These are phyloP conservation scores for Melopsittacus undulatus DNA, from an alignment of 2,797 vertebrate species.

Conservation along the genomic window DNA sequence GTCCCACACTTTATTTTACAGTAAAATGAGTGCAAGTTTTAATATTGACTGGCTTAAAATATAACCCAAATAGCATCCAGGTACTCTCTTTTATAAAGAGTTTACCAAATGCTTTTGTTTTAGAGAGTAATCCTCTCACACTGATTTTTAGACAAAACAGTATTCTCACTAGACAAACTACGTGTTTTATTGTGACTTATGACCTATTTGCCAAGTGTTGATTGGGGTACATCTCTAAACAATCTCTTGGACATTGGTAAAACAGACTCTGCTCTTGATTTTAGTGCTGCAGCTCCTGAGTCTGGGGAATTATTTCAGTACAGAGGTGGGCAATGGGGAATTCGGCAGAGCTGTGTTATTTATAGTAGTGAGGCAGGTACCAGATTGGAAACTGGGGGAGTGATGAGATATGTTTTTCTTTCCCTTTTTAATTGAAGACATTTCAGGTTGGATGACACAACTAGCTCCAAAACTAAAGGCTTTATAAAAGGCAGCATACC, in stretches of 20 bases:
- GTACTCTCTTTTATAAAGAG: neutral
- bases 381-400: neutral
- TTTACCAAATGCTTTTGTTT: neutral
- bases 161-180: neutral
- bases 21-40: neutral
- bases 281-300: neutral
- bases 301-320: neutral
- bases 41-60: neutral
- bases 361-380: neutral
- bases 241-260: neutral
- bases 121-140: neutral
- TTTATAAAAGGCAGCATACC: neutral
- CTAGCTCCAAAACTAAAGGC: neutral
- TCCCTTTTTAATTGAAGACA: neutral
- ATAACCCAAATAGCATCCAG: neutral
- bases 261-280: neutral
- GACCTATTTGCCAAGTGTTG: neutral
- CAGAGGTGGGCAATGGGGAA: neutral
- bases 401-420: accelerated
- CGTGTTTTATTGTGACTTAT: neutral
- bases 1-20: neutral
- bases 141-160: neutral
- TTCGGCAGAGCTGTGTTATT: neutral
- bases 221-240: neutral
- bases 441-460: neutral